These are phyloP conservation scores for Embidobia sp. DNA, from an alignment of 2,888 invertebrate species.

Conservation along the genomic window DNA sequence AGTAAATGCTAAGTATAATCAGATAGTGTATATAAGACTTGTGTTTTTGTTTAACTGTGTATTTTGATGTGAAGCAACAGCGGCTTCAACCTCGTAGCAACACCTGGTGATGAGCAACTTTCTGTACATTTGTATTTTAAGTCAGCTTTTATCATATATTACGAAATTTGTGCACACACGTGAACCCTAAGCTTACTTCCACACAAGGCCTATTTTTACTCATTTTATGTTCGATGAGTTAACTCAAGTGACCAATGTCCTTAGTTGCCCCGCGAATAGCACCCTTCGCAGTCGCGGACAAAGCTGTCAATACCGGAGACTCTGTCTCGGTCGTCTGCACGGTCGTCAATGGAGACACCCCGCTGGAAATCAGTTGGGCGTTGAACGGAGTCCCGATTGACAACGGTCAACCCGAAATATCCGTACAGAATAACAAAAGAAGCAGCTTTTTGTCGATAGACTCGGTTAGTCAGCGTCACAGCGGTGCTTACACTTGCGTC, in stretches of 20 bases:
- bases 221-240: background rate
- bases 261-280: conserved; percentile 88
- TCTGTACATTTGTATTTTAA: conserved; percentile 16
- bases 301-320: conserved; percentile 87
- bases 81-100: conserved; percentile 37
- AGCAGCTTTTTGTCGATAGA: conserved; percentile 84
- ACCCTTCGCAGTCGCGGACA: conserved; percentile 87
- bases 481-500: conserved; percentile 84
- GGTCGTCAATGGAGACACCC: conserved; percentile 87
- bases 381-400: conserved; percentile 82
- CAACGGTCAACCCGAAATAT: conserved; percentile 62
- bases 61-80: conserved; percentile 39
- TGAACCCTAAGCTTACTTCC: too few species aligned
- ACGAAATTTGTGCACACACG: too few species aligned
- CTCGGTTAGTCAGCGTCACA: conserved; percentile 82
- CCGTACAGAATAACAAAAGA: conserved; percentile 73
- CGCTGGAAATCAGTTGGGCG: conserved; percentile 87
- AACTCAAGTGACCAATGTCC: background rate
- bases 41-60: conserved; percentile 22
- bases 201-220: too few species aligned
- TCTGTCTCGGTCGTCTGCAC: conserved; percentile 87
- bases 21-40: too few species aligned
- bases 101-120: conserved; percentile 31
- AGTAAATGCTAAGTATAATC: too few species aligned
- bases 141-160: too few species aligned